Evolutionary conservation across 1,140 invertebrate genomes (phyloP), one percentile per base, ranked within the genome.

Genomic region (Mycetomoellerius zeteki): DNA sequence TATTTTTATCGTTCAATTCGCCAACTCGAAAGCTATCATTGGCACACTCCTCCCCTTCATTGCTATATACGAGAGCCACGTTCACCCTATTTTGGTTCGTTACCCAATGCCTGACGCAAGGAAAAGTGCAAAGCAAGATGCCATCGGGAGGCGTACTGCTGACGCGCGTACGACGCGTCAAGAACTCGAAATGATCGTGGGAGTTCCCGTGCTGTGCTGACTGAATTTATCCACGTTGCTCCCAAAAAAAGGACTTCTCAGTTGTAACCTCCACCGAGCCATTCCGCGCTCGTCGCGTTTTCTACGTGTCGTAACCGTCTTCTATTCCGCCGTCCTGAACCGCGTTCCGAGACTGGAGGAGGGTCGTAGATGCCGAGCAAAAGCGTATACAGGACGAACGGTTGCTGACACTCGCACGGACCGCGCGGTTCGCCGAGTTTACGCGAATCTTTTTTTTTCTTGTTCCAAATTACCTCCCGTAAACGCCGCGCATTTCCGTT

Each of bases 81-180:
- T 84, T 75, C 54, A 84, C 7, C 37, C 80, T 75, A 73, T 62
- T 84, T 84, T 84, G 56, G 52, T 84, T 84, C 69, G 80, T 84
- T 75, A 84, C 54, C 69, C 80, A 43, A 56, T 47, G 54, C 54
- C 67, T 73, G 67, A 84, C 69, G 69, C 69, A 47, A 60, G 54
- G 80, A 84, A 84, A 84, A 84, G 80, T 84, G 80, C 80, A 84
- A 84, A 84, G 69, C 80, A 84, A 84, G 69, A 75, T 62, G 80
- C 69, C 69, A 84, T 75, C 69, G 56, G 69, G 52, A 47, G 80
- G 80, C 80, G 80, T 84, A 86, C 86, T 81, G 50, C 86, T 71
- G 86, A 88, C 64, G 65, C 65, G 30, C 72, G 33, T 71, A 58
- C 87, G 58, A 78, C 65, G 54, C 33, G 52, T 85, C 87, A 89